phyloP scores from a whole-genome alignment of 1,140 invertebrate species.

The Drosophila sulfurigaster region DNA sequence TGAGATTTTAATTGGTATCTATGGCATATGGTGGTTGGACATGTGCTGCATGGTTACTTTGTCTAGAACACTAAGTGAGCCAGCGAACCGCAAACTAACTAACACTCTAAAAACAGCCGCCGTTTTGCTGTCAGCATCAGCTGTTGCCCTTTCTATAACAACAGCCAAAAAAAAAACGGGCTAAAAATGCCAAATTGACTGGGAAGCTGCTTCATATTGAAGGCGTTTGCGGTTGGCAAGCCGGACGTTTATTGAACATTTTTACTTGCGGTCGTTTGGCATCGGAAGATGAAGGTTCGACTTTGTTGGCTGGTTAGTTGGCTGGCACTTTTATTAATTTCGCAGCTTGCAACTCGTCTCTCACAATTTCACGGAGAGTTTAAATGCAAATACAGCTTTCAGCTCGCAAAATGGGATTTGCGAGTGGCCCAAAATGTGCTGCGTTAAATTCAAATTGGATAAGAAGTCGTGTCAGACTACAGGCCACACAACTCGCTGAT shows the following conservation, averaged over 20 bases:
- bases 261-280: conserved; percentile 69
- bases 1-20: conserved; percentile 61
- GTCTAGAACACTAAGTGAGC: conserved; percentile 38
- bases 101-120: conserved; percentile 52
- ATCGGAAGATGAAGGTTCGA: conserved; percentile 10
- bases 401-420: conserved; percentile 69
- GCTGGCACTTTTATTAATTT: conserved; percentile 74
- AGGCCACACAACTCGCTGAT: conserved; percentile 19
- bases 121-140: conserved; percentile 69
- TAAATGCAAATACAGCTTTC: conserved; percentile 70
- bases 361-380: conserved; percentile 77
- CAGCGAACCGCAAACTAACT: conserved; percentile 76
- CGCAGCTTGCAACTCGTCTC: conserved; percentile 28
- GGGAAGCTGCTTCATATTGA: conserved; percentile 57
- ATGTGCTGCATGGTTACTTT: conserved; percentile 9
- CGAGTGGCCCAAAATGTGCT: conserved; percentile 61
- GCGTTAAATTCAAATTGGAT: conserved; percentile 83
- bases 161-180: conserved; percentile 40
- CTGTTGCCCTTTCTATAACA: conserved; percentile 37
- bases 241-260: conserved; percentile 81
- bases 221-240: conserved; percentile 69
- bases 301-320: conserved; percentile 16
- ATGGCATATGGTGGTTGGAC: conserved; percentile 10
- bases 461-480: conserved; percentile 65
- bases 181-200: conserved; percentile 76